phyloP scores from a whole-genome alignment of 2,888 invertebrate species.

The Sericinus montela region DNA sequence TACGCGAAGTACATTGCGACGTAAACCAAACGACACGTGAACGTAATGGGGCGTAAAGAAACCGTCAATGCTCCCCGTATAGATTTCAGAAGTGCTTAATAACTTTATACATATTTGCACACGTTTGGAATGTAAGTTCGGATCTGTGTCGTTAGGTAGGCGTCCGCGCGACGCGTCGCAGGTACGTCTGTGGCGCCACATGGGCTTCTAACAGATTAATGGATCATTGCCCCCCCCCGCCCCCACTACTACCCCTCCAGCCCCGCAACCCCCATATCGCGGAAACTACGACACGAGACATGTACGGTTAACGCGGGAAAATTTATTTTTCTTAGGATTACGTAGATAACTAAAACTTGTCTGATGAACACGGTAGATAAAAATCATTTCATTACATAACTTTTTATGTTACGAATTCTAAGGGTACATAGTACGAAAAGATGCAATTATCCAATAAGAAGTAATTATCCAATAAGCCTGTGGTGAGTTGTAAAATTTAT shows the following conservation, averaged over 20 bases:
- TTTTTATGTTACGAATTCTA: no score
- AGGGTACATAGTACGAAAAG: no score
- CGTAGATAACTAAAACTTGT: background rate
- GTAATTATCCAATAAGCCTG: no score
- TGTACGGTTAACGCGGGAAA: constrained; percentile 13
- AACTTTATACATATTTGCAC: constrained; percentile 34
- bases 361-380: no score
- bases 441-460: no score
- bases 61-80: constrained; percentile 18
- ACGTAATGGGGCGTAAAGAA: constrained; percentile 16
- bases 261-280: constrained; percentile 54
- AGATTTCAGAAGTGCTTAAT: constrained; percentile 25
- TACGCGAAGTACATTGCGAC: constrained; percentile 5
- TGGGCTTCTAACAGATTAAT: constrained; percentile 91
- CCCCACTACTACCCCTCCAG: constrained; percentile 77
- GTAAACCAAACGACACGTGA: constrained; percentile 18
- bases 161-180: constrained; percentile 75
- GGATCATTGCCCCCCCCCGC: constrained; percentile 87
- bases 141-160: constrained; percentile 70
- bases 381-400: no score
- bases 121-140: constrained; percentile 58
- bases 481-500: constrained; percentile 38
- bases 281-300: constrained; percentile 69
- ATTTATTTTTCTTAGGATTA: constrained; percentile 4
- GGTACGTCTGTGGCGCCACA: constrained; percentile 84